Evolutionary conservation across 2,113 vertebrate species (phyloP).

Genomic region (Aptenodytes patagonicus): DNA sequence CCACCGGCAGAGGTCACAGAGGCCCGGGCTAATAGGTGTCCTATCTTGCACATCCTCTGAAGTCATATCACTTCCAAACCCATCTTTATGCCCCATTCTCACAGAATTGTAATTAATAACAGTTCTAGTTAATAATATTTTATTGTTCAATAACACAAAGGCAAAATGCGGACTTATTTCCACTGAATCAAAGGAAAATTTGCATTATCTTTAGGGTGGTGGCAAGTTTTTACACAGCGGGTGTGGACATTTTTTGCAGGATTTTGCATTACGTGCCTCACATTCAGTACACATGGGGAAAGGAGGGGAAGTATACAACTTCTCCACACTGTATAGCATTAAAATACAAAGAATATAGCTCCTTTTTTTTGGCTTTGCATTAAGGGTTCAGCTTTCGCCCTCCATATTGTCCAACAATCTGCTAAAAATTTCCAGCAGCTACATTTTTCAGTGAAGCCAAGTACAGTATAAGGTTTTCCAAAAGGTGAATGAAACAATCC

Average conservation of each 20-base stretch:
- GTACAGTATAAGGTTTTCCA: slow-evolving; percentile 4
- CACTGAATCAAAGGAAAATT: background rate
- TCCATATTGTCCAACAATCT: background rate
- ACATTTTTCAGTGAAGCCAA: slow-evolving; percentile 7
- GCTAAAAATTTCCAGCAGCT: slow-evolving; percentile 33
- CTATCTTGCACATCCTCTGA: background rate
- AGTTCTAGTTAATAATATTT: background rate
- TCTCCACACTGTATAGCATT: background rate
- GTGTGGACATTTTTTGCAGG: background rate
- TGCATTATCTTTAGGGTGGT: background rate
- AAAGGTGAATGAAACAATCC: slow-evolving; percentile 54
- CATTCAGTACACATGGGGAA: background rate
- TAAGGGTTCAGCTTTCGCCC: background rate
- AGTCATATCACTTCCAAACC: background rate
- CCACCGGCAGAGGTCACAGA: background rate
- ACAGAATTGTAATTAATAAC: background rate
- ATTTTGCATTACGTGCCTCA: fast-evolving
- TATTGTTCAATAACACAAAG: background rate
- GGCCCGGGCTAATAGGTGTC: fast-evolving
- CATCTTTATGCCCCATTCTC: background rate
- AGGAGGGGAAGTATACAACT: background rate
- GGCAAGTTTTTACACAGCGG: background rate
- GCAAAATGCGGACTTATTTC: background rate
- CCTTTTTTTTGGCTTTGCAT: background rate
- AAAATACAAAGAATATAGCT: background rate